Evolutionary conservation across 2,797 vertebrate species (phyloP).

Genomic region (Acestrorhynchus altus): DNA sequence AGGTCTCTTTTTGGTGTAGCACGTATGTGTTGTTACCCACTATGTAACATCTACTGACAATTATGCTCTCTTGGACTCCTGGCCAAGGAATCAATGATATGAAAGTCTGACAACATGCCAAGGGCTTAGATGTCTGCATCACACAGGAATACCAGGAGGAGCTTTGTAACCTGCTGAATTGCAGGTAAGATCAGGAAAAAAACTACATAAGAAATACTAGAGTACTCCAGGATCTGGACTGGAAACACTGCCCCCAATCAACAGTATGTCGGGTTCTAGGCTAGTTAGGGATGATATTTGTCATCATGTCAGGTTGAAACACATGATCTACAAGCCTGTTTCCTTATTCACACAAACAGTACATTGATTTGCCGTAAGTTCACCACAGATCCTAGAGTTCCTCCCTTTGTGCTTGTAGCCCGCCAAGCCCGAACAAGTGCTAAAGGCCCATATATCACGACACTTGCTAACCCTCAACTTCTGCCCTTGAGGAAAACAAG

Average conservation of each 20-base stretch:
- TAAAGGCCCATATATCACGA: slow-evolving; percentile 24
- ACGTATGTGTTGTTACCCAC: too few species aligned
- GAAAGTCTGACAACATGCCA: too few species aligned
- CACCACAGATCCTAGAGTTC: background rate
- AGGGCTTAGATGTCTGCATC: too few species aligned
- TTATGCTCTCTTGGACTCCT: too few species aligned
- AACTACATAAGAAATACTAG: too few species aligned
- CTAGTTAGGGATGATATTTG: background rate
- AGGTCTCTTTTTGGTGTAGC: too few species aligned
- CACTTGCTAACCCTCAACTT: background rate
- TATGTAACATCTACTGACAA: too few species aligned
- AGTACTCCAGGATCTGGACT: background rate
- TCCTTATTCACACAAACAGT: background rate
- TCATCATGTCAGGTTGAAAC: background rate
- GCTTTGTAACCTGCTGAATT: background rate
- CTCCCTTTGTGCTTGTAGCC: slow-evolving; percentile 5
- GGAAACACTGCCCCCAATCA: background rate
- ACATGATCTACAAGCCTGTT: background rate
- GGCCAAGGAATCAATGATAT: too few species aligned
- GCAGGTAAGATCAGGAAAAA: background rate
- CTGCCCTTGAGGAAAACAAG: slow-evolving; percentile 47
- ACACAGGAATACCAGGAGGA: too few species aligned
- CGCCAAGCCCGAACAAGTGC: background rate
- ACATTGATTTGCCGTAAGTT: background rate
- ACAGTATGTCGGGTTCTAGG: background rate